A percentile compares a stretch with the other conserved stretches of the same genome.
Conservation (phyloP, 2,113 vertebrate genomes). For the Sebastes schlegelii region DNA sequence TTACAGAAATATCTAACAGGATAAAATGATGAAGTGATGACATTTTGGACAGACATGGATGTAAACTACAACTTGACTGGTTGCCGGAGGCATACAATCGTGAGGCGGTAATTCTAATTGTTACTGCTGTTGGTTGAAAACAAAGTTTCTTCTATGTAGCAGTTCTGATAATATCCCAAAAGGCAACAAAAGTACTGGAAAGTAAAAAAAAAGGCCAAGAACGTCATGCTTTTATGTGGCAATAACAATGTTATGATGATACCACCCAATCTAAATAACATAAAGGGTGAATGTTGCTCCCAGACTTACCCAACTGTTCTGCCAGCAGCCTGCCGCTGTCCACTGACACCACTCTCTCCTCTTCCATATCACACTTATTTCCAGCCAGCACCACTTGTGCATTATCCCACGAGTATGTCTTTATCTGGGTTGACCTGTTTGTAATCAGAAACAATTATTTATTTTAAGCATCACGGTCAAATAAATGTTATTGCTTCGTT, state of each 20-base stretch:
- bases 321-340: slow-evolving; percentile 94
- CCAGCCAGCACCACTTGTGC: slow-evolving; percentile 97
- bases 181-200: not conserved
- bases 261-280: not conserved
- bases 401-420: slow-evolving; percentile 99
- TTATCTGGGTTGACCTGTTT: slow-evolving; percentile 97
- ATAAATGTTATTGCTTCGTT: not conserved
- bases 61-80: too few species aligned
- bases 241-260: not conserved
- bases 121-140: not conserved
- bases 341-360: slow-evolving; percentile 93
- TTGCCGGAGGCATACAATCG: too few species aligned
- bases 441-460: slow-evolving; percentile 25
- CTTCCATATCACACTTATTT: slow-evolving; percentile 99
- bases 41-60: too few species aligned
- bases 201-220: not conserved
- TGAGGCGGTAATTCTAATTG: not conserved
- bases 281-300: not conserved
- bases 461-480: slow-evolving; percentile 10
- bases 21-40: too few species aligned
- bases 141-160: not conserved
- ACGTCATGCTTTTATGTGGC: too few species aligned
- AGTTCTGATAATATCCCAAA: not conserved
- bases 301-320: slow-evolving; percentile 93
- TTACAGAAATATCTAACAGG: too few species aligned